These are phyloP conservation scores for Allacma fusca DNA, from an alignment of 2,888 invertebrate genomes.

Conservation along the genomic window DNA sequence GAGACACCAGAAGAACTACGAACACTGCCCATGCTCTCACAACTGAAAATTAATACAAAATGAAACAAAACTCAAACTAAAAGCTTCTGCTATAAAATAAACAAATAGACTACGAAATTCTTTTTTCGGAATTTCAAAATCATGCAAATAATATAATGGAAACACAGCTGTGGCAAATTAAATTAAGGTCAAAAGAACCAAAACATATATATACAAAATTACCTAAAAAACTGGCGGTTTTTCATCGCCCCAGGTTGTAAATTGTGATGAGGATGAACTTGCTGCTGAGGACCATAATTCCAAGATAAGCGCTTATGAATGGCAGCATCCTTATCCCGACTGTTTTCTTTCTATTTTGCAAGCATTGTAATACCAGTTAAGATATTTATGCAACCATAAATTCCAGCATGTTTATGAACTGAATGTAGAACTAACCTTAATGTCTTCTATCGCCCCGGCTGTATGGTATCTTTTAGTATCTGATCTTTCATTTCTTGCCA, in stretches of 20 bases:
- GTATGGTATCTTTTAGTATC: slow-evolving; percentile 71
- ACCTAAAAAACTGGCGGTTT: slow-evolving; percentile 60
- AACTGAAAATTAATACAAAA: slow-evolving; percentile 50
- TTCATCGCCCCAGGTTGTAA: slow-evolving; percentile 49
- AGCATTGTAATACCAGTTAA: neutral
- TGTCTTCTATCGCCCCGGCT: slow-evolving; percentile 73
- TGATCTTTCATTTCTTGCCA: slow-evolving; percentile 64
- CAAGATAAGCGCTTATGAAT: slow-evolving; percentile 72
- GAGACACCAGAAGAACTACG: slow-evolving; percentile 61
- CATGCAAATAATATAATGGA: neutral
- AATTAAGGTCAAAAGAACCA: no score
- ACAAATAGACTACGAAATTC: neutral
- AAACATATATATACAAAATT: slow-evolving; percentile 5
- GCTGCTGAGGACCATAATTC: slow-evolving; percentile 67
- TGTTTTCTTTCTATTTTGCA: slow-evolving; percentile 66
- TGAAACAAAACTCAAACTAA: slow-evolving; percentile 43
- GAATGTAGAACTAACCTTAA: slow-evolving; percentile 64
- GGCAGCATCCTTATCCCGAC: slow-evolving; percentile 65
- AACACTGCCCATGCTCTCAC: slow-evolving; percentile 61
- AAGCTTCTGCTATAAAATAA: slow-evolving; percentile 26
- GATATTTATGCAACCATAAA: neutral
- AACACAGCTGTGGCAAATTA: neutral
- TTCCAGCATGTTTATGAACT: neutral
- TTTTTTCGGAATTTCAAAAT: neutral
- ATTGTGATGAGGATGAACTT: slow-evolving; percentile 52